phyloP scores from a whole-genome alignment of 2,113 vertebrate genomes.

The Scomber scombrus region DNA sequence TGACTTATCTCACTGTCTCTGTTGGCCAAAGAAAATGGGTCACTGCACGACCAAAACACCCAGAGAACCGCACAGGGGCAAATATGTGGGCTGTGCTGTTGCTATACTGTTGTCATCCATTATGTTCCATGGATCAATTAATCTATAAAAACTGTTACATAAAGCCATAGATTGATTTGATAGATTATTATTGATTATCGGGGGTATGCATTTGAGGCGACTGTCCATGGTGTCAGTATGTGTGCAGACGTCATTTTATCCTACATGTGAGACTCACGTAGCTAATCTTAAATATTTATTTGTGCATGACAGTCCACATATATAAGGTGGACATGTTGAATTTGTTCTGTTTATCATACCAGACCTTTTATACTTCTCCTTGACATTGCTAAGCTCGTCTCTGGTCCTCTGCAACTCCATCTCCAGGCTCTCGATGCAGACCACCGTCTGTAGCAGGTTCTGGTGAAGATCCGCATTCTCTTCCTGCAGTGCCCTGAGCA shows the following conservation, averaged over 20 bases:
- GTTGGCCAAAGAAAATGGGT: background rate
- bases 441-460: slow-evolving; percentile 81
- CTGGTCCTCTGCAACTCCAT: slow-evolving; percentile 79
- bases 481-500: slow-evolving; percentile 79
- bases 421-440: slow-evolving; percentile 85
- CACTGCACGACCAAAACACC: slow-evolving; percentile 3
- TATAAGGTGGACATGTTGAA: background rate
- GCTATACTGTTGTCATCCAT: background rate
- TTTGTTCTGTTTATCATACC: background rate
- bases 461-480: slow-evolving; percentile 84
- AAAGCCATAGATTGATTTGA: slow-evolving; percentile 28
- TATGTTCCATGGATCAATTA: slow-evolving; percentile 53
- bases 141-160: slow-evolving; percentile 43
- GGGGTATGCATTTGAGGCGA: background rate
- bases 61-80: background rate
- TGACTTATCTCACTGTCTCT: background rate
- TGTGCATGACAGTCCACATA: background rate
- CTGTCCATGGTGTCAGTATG: background rate
- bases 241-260: background rate
- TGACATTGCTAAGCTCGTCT: slow-evolving; percentile 78
- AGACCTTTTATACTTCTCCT: slow-evolving; percentile 84
- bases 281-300: background rate
- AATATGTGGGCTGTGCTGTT: background rate
- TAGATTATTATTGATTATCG: slow-evolving; percentile 21
- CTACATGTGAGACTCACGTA: background rate